Conservation (phyloP, 1,140 invertebrate species). For the Heliconius eleuchia region DNA sequence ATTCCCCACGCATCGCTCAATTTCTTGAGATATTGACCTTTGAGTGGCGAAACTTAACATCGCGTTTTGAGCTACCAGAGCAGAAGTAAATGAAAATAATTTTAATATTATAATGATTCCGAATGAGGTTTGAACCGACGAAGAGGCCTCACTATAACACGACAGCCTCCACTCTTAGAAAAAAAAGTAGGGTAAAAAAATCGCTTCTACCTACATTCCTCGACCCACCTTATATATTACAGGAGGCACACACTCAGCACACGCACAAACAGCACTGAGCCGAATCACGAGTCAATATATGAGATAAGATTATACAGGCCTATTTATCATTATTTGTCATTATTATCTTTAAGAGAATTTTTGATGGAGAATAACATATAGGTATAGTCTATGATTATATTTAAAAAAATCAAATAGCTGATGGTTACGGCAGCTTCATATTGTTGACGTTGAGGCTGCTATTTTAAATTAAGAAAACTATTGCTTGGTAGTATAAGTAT, state of each 20-base stretch:
- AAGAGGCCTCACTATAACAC: too few relatives aligned
- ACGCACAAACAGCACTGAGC: conserved; percentile 33
- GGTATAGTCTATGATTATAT: background rate
- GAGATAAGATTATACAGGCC: conserved; percentile 32
- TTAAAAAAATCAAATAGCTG: background rate
- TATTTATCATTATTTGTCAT: conserved; percentile 11
- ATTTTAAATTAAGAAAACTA: too few relatives aligned
- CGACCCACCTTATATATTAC: conserved; percentile 20
- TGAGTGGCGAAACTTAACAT: too few relatives aligned
- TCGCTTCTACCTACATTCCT: background rate
- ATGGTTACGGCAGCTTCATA: background rate
- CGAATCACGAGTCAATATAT: conserved; percentile 39
- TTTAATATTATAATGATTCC: too few relatives aligned
- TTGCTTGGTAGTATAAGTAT: too few relatives aligned
- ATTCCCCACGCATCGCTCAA: background rate
- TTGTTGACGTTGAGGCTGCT: too few relatives aligned
- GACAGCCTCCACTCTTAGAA: too few relatives aligned
- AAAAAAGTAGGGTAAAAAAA: background rate
- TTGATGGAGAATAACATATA: background rate
- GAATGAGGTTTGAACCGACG: too few relatives aligned
- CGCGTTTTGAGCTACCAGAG: too few relatives aligned
- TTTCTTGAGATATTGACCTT: too few relatives aligned
- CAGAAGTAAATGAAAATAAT: too few relatives aligned
- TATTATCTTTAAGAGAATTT: background rate
- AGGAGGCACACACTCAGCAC: conserved; percentile 27